Conservation (phyloP, 2,888 invertebrate genomes). For the Mycalesis mineus region DNA sequence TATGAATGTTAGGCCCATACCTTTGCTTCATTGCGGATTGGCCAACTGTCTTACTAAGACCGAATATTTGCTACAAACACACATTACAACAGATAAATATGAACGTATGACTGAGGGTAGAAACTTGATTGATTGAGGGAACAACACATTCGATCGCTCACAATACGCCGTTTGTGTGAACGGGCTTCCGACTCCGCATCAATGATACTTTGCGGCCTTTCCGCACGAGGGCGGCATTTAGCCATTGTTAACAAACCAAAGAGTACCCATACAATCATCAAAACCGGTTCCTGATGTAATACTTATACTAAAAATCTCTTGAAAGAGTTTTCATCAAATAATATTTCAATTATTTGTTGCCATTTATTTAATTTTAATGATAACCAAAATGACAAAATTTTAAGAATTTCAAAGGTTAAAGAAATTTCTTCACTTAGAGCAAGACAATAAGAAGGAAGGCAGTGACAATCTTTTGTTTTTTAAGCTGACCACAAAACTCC, state of each 20-base stretch:
- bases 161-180: not conserved
- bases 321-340: not conserved
- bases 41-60: not conserved
- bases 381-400: no score
- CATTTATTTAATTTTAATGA: no score
- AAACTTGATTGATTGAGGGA: not conserved
- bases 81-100: not conserved
- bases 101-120: not conserved
- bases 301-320: not conserved
- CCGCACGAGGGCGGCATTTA: not conserved
- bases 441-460: no score
- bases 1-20: no score
- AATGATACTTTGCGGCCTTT: not conserved
- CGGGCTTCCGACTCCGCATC: not conserved
- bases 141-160: not conserved
- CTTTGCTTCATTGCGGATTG: no score
- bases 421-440: no score
- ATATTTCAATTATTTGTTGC: no score
- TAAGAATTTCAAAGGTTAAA: no score
- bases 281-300: not conserved
- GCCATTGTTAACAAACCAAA: not conserved
- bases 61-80: not conserved
- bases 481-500: no score
- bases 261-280: not conserved
- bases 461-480: no score